Evolutionary conservation across 2,797 vertebrate species (phyloP).

Genomic region (Sebastes iracundus): DNA sequence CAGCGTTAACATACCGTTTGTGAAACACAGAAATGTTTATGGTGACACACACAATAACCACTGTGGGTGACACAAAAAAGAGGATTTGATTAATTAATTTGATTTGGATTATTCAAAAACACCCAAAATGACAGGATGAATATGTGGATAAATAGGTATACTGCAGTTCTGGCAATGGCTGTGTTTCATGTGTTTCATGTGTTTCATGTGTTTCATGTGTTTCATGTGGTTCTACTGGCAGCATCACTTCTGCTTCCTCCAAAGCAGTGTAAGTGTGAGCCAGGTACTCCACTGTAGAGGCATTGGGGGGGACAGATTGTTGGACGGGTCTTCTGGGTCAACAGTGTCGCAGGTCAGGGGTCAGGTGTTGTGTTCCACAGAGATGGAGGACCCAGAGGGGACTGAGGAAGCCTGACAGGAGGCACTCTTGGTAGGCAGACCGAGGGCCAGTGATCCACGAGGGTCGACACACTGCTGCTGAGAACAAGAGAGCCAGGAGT

Average conservation of each 20-base stretch:
- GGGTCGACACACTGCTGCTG: conserved; percentile 22
- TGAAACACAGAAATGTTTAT: not conserved
- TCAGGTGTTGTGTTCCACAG: not conserved
- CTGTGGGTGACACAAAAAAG: not conserved
- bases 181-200: not conserved
- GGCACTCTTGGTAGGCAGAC: conserved; percentile 29
- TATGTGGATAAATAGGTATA: not conserved
- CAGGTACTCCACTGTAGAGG: conserved; percentile 8
- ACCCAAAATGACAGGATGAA: not conserved
- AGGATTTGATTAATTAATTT: not conserved
- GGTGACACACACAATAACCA: not conserved
- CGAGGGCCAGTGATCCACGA: conserved; percentile 11
- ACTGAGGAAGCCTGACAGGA: conserved; percentile 25
- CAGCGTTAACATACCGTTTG: not conserved
- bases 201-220: not conserved
- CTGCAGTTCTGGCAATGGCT: not conserved
- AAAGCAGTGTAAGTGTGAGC: conserved; percentile 5
- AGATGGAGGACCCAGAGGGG: not conserved
- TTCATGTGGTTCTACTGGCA: conserved; percentile 11
- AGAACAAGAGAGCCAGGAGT: not conserved
- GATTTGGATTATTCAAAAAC: not conserved
- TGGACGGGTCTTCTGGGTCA: not conserved
- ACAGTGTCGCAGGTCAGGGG: not conserved
- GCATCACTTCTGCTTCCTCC: not conserved
- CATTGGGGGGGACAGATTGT: not conserved